Conservation (phyloP, 2,888 invertebrate species). For the Athalia circularis region DNA sequence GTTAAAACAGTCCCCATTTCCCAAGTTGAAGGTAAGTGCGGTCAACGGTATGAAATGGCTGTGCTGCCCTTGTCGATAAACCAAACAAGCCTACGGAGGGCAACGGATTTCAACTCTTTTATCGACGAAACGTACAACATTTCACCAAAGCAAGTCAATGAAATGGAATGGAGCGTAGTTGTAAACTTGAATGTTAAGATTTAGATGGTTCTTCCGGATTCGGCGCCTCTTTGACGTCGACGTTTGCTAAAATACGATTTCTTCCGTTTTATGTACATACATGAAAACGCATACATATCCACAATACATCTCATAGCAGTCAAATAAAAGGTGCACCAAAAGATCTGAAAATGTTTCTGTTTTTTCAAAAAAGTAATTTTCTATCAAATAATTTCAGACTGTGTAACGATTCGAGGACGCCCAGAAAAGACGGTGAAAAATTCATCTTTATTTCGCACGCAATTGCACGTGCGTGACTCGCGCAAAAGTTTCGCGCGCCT, state of each 20-base stretch:
- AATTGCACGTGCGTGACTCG: conserved; percentile 24
- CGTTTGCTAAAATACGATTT: conserved; percentile 34
- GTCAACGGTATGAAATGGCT: too few relatives aligned
- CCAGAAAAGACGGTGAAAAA: too few relatives aligned
- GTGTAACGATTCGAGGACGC: too few relatives aligned
- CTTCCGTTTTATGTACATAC: conserved; percentile 9
- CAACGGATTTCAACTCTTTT: neutral
- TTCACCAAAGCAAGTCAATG: conserved; percentile 33
- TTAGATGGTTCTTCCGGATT: conserved; percentile 43
- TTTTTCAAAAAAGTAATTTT: too few relatives aligned
- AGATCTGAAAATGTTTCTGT: too few relatives aligned
- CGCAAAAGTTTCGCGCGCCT: conserved; percentile 8
- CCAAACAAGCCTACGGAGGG: neutral
- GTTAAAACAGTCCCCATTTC: neutral
- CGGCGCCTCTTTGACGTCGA: conserved; percentile 37
- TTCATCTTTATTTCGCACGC: neutral
- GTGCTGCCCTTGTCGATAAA: neutral
- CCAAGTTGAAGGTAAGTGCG: conserved; percentile 18
- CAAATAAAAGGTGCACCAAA: conserved; percentile 1
- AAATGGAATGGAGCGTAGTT: conserved; percentile 43
- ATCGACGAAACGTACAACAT: conserved; percentile 26
- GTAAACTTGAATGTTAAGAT: conserved; percentile 45
- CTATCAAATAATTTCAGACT: too few relatives aligned
- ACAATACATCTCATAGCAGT: neutral
- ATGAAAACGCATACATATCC: neutral